Evolutionary conservation across 2,888 invertebrate species (phyloP).

Genomic region (Stenolophus ochropezus): DNA sequence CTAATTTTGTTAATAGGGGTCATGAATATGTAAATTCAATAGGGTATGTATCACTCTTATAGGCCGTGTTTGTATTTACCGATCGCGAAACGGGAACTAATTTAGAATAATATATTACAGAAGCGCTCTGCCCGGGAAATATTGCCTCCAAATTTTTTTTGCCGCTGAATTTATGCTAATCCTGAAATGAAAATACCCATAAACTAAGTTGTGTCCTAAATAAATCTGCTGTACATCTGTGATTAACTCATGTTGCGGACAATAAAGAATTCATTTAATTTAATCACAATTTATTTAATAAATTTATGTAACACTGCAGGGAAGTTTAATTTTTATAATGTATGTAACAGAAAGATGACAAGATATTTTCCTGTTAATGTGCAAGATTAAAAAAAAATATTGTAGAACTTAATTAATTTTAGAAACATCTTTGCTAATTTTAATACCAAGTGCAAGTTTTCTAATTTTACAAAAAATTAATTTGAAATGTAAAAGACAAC

Average conservation of each 20-base stretch:
- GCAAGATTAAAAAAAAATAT: too few species aligned
- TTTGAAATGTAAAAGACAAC: too few species aligned
- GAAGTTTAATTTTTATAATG: too few species aligned
- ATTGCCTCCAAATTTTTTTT: neutral
- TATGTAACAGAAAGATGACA: too few species aligned
- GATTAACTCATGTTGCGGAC: neutral
- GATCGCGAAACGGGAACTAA: neutral
- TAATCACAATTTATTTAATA: too few species aligned
- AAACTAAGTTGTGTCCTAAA: neutral
- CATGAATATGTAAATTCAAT: conserved; percentile 21
- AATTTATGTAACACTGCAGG: too few species aligned
- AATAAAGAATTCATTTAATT: neutral
- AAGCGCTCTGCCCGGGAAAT: neutral
- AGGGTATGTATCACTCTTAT: conserved; percentile 22
- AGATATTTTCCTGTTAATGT: too few species aligned
- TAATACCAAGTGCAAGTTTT: too few species aligned
- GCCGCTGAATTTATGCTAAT: neutral
- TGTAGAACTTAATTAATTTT: too few species aligned
- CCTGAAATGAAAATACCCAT: neutral
- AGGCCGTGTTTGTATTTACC: conserved; percentile 12
- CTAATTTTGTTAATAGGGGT: conserved; percentile 25
- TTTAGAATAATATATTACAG: conserved; percentile 4
- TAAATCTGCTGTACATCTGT: neutral
- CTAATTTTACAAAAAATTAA: too few species aligned
- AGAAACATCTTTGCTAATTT: too few species aligned